These are phyloP conservation scores for Regulus satrapa DNA, from an alignment of 2,113 vertebrate genomes.

Conservation along the genomic window DNA sequence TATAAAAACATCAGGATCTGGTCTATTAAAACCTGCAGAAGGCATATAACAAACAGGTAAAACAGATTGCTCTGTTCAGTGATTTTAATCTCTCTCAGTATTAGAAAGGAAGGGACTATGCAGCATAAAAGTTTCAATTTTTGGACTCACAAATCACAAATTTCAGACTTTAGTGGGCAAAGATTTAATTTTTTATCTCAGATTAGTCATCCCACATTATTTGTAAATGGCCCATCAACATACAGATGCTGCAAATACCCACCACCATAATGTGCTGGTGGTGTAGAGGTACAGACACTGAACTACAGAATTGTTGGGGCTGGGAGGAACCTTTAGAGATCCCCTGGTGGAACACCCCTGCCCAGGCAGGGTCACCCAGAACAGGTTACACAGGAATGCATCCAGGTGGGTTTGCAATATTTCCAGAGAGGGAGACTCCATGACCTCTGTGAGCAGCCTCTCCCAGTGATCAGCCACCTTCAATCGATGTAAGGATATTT, in stretches of 20 bases:
- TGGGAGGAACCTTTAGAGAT: background rate
- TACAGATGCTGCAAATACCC: background rate
- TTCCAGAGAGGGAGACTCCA: background rate
- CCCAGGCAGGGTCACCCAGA: background rate
- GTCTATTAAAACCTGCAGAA: background rate
- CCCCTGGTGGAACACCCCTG: no score
- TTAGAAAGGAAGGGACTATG: background rate
- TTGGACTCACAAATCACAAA: background rate
- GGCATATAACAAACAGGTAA: background rate
- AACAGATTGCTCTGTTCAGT: background rate
- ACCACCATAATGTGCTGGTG: background rate
- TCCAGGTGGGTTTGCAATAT: background rate
- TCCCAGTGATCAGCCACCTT: background rate
- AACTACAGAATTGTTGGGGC: background rate
- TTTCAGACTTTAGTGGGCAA: background rate
- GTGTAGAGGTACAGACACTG: background rate
- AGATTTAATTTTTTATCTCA: background rate
- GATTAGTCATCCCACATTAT: background rate
- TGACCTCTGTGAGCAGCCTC: background rate
- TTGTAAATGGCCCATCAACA: background rate
- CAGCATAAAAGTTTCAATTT: background rate
- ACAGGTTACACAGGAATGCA: background rate
- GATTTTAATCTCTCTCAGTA: background rate
- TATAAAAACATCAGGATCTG: background rate
- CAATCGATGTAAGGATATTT: fast-evolving